Evolutionary conservation across 2,888 invertebrate species (phyloP), one percentile per base, ranked within the genome.

Genomic region (Mythimna albipuncta): DNA sequence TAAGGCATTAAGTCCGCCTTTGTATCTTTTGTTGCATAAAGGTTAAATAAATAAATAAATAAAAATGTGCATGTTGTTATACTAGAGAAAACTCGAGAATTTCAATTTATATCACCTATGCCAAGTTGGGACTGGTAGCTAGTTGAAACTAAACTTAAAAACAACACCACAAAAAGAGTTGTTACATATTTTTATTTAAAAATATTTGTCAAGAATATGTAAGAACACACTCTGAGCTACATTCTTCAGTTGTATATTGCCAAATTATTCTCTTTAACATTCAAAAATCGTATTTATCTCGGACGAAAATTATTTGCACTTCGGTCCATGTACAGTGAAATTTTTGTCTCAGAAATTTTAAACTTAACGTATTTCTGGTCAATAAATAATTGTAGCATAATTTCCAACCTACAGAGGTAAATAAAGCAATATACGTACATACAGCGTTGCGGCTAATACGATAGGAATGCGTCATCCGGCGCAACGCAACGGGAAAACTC

Each of bases 401-500:
- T 73, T 55, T 11, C 26, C 2, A 47, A 32, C 13, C 13, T 41
- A 55, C 9, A 9, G 11, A 32, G 0, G 38, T 35, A 59, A 35
- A 69, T 68, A 68, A 61, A 66, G 16, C 35, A 57, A 19, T 38
- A 41, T 64, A 13, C 35, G 62, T n/a, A 26, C 26, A 5, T 38
- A 10, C 54, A 64, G 13, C 41, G 63, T 59, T 64, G 65, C 10
- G 62, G 68, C 57, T 35, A 16, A 64, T 65, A 64, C 65, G 65
- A 61, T 47, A 80, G 84, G 85, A 85, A 88, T 87, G 83, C 75
- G 73, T 77, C 81, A 79, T 62, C 77, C 55, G 41, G n/a, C 58
- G 58, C 71, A 78, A 75, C 65, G 77, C 88, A 90, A 90, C 89
- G 90, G 88, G 89, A 89, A 87, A 87, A 86, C 81, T 86, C 87